Evolutionary conservation across 2,888 invertebrate species (phyloP).

Genomic region (Phalangium opilio): DNA sequence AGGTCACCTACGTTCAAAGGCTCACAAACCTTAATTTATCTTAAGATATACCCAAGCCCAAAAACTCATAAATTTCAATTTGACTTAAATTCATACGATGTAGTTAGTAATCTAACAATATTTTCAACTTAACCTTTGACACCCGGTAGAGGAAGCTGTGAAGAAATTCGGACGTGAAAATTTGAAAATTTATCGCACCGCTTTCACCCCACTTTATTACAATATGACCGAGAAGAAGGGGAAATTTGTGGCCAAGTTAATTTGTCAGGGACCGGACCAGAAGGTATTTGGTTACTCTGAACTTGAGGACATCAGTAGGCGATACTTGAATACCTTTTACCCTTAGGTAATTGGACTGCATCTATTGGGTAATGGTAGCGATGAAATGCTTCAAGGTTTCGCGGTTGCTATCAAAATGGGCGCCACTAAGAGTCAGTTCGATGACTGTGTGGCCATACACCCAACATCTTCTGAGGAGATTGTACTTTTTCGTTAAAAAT

Average conservation of each 20-base stretch:
- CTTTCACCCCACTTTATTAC: constrained; percentile 38
- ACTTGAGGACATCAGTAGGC: too few species aligned
- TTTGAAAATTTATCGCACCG: constrained; percentile 33
- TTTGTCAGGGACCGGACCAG: constrained; percentile 35
- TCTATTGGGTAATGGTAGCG: constrained; percentile 37
- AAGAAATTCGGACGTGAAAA: constrained; percentile 32
- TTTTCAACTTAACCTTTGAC: too few species aligned
- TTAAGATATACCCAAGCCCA: too few species aligned
- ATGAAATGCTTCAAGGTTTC: too few species aligned
- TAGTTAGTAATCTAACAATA: too few species aligned
- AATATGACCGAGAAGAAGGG: constrained; percentile 35
- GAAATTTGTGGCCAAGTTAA: constrained; percentile 36
- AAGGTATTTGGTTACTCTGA: too few species aligned
- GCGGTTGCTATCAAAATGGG: constrained; percentile 41
- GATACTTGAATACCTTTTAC: too few species aligned
- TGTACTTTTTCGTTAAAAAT: constrained; percentile 36
- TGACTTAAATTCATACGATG: too few species aligned
- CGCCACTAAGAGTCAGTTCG: constrained; percentile 39
- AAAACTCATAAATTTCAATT: too few species aligned
- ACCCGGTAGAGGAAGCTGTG: constrained; percentile 32
- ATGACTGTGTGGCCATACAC: constrained; percentile 39
- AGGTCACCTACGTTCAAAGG: too few species aligned
- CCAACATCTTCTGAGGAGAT: constrained; percentile 39
- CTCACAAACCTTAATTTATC: too few species aligned
- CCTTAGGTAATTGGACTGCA: constrained; percentile 38